Evolutionary conservation across 2,113 vertebrate species (phyloP).

Genomic region (Chaetura pelagica): DNA sequence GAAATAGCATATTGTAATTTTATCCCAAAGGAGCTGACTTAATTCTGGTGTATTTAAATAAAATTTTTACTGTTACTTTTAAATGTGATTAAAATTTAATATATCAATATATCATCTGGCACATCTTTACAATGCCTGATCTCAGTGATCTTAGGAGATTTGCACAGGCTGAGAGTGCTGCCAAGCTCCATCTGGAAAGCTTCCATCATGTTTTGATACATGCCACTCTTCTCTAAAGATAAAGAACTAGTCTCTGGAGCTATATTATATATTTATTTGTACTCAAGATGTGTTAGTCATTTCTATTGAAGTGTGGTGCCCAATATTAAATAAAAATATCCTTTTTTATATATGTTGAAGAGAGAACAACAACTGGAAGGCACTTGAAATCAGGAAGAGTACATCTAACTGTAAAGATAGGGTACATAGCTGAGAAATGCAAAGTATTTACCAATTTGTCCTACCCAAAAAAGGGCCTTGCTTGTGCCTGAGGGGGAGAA

Average conservation of each 20-base stretch:
- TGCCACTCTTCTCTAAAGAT: neutral
- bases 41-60: neutral
- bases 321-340: neutral
- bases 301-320: neutral
- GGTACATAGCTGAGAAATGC: neutral
- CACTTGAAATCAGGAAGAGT: neutral
- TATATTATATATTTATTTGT: neutral
- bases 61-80: neutral
- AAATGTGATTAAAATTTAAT: slow-evolving; percentile 40
- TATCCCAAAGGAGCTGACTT: neutral
- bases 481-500: neutral
- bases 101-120: slow-evolving; percentile 33
- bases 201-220: neutral
- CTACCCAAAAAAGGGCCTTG: neutral
- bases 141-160: neutral
- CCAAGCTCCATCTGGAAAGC: slow-evolving; percentile 35
- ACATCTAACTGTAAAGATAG: neutral
- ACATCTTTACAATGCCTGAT: slow-evolving; percentile 19
- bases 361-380: neutral
- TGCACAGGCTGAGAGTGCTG: neutral
- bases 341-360: neutral
- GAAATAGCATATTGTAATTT: neutral
- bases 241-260: neutral
- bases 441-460: neutral
- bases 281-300: neutral